These are phyloP conservation scores for Sebastes minor DNA, from an alignment of 2,797 vertebrate genomes.

Conservation along the genomic window DNA sequence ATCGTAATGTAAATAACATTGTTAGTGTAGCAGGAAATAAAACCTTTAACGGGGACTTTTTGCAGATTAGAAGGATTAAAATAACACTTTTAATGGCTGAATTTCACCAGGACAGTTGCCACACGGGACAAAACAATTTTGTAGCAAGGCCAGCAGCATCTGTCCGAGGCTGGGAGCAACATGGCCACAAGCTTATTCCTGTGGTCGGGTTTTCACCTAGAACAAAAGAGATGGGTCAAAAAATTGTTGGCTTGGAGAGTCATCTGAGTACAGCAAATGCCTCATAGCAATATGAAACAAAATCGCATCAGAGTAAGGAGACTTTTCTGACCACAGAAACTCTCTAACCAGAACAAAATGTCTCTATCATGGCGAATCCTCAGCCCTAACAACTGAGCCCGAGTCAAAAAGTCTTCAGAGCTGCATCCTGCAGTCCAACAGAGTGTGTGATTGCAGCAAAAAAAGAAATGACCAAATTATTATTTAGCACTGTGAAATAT, in stretches of 20 bases:
- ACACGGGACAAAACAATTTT: neutral
- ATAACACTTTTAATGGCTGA: neutral
- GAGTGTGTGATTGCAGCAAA: neutral
- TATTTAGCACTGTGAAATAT: neutral
- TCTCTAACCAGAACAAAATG: neutral
- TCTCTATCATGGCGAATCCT: neutral
- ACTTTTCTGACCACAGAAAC: neutral
- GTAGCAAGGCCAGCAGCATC: neutral
- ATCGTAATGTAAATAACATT: neutral
- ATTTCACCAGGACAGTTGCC: neutral
- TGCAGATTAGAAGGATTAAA: neutral
- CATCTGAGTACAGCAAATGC: neutral
- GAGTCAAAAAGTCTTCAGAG: neutral
- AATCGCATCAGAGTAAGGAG: neutral
- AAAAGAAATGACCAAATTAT: neutral
- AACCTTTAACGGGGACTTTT: neutral
- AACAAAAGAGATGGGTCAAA: neutral
- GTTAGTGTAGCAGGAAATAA: neutral
- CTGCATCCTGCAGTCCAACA: conserved; percentile 10
- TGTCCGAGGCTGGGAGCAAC: neutral
- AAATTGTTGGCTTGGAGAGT: neutral
- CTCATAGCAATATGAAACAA: neutral
- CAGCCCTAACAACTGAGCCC: neutral
- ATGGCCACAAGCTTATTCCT: neutral
- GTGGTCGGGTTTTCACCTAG: neutral